Evolutionary conservation across 2,113 vertebrate species (phyloP), one percentile per base, ranked within the genome.

Genomic region (Apus apus): DNA sequence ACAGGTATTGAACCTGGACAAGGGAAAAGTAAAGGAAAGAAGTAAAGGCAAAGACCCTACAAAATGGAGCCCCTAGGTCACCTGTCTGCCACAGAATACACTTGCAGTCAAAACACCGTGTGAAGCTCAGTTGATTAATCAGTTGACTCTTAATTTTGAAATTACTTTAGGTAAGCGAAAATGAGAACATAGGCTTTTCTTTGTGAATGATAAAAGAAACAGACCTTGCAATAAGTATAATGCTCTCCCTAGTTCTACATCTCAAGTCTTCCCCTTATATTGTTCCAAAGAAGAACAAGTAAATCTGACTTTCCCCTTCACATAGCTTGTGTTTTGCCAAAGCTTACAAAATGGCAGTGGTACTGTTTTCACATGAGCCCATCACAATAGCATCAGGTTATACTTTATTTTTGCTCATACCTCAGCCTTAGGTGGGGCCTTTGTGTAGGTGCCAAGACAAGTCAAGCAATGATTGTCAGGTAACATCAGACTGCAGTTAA

Each of bases 401-500:
- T 32, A 57, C n/a, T 48, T 48, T 71, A 65, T 70, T 93, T 94
- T 91, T 85, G 66, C 51, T 97, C 92, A 96, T 76, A 73, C 85
- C 68, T 94, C 71, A 97, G 82, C 57, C 77, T 54, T 96, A 96
- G 93, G 94, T 61, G 86, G 89, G 68, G 86, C 80, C 51, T 90
- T 89, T 73, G 32, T 81, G 56, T 73, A 78, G 85, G 76, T 97
- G 95, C 94, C 94, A 95, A 81, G 86, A 71, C 82, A 76, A 95
- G 96, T 91, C 92, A 96, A 90, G 68, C 89, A 97, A 88, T 34
- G 13, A 91, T 79, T 97, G 78, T 89, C 75, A 74, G 76, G 89
- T 96, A 97, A 97, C 94, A 87, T 97, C 96, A 95, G 91, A 76
- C 89, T 95, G 82, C 51, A 90, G 82, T 96, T 93, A 87, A 90